phyloP scores from a whole-genome alignment of 2,888 invertebrate genomes.

The Pristionchus japonicus region DNA sequence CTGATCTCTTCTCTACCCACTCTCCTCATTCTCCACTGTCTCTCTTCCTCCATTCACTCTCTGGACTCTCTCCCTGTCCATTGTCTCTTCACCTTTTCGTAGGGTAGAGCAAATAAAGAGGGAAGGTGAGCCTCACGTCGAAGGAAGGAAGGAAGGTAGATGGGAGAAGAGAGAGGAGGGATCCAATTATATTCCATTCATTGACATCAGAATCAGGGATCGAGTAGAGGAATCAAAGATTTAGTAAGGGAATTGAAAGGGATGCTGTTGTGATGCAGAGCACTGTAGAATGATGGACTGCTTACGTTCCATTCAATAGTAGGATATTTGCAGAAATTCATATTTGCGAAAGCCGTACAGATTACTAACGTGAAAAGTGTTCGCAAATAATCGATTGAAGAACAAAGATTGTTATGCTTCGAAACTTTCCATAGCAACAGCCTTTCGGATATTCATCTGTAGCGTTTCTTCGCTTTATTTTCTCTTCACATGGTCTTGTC shows the following conservation, averaged over 20 bases:
- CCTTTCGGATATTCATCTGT: neutral
- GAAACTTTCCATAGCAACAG: neutral
- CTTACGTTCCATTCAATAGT: neutral
- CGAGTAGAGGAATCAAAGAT: neutral
- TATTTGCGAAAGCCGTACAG: no score
- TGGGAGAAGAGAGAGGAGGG: no score
- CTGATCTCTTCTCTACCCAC: neutral
- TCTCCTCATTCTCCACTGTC: neutral
- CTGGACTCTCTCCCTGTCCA: neutral
- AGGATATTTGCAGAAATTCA: no score
- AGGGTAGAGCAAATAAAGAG: neutral
- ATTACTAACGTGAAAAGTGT: neutral
- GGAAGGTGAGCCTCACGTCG: conserved; percentile 43
- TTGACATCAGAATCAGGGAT: neutral
- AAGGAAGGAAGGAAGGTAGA: neutral
- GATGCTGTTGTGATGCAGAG: neutral
- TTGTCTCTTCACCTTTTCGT: neutral
- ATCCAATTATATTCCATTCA: conserved; percentile 34
- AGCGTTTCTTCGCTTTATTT: no score
- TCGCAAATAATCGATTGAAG: no score
- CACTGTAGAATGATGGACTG: neutral
- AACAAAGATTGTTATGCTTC: neutral
- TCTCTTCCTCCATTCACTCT: neutral
- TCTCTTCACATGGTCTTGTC: neutral
- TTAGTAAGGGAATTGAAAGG: neutral